phyloP scores from a whole-genome alignment of 1,140 invertebrate species.

The Bombus difficillimus region DNA sequence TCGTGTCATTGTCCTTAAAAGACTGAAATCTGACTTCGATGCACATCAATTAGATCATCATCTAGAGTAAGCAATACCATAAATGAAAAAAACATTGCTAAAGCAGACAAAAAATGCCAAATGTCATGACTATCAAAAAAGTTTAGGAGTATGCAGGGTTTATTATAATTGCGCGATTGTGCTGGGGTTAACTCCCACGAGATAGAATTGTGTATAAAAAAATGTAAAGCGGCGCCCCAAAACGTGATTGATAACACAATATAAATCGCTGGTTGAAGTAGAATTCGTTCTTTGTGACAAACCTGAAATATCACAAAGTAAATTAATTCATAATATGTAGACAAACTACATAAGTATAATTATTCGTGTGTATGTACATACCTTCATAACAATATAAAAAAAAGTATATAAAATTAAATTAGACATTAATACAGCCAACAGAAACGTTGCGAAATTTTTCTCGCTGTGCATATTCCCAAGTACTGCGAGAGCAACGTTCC shows the following conservation, averaged over 20 bases:
- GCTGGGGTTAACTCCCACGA: conserved; percentile 93
- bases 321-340: conserved; percentile 22
- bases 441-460: conserved; percentile 91
- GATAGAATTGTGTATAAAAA: conserved; percentile 90
- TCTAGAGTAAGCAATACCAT: conserved; percentile 92
- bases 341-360: not conserved
- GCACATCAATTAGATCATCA: conserved; percentile 87
- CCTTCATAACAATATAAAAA: conserved; percentile 95
- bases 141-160: conserved; percentile 88
- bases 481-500: conserved; percentile 89
- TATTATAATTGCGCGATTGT: conserved; percentile 89
- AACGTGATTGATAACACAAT: conserved; percentile 85
- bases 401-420: conserved; percentile 92
- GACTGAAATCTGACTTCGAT: conserved; percentile 88
- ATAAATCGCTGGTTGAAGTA: conserved; percentile 85
- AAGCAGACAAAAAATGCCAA: conserved; percentile 94
- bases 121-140: conserved; percentile 95
- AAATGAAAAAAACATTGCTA: conserved; percentile 94
- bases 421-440: conserved; percentile 91
- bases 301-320: conserved; percentile 82
- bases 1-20: conserved; percentile 84
- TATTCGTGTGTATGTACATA: conserved; percentile 75
- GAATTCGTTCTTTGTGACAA: conserved; percentile 87
- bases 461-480: conserved; percentile 86
- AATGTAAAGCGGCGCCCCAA: conserved; percentile 88